Conservation (phyloP, 1,140 invertebrate genomes). For the Pseudobourletiella spinata region DNA sequence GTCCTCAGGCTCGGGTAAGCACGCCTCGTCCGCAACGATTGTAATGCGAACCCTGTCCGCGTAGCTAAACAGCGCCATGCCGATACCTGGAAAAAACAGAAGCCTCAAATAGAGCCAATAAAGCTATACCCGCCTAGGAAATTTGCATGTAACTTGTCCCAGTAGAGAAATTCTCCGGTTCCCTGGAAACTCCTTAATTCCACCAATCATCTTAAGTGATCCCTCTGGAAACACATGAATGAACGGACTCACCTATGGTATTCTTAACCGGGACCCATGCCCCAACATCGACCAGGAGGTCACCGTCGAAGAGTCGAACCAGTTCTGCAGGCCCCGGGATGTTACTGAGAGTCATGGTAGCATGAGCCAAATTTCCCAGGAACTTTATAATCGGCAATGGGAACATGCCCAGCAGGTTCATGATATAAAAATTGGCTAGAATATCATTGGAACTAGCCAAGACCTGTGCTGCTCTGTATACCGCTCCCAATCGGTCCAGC, state of each 20-base stretch:
- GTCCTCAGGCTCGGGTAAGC: constrained; percentile 11
- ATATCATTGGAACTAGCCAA: constrained; percentile 20
- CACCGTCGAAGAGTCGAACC: constrained; percentile 24
- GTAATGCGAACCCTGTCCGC: constrained; percentile 16
- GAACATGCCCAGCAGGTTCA: constrained; percentile 23
- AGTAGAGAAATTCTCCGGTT: too few relatives aligned
- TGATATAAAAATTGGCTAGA: constrained; percentile 23
- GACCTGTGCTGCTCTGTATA: constrained; percentile 2
- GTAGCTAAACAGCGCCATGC: constrained; percentile 25
- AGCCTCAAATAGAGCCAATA: too few relatives aligned
- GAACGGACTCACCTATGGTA: constrained; percentile 20
- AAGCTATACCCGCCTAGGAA: too few relatives aligned
- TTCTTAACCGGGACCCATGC: constrained; percentile 31
- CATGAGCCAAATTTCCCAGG: constrained; percentile 19
- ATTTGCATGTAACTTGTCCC: too few relatives aligned
- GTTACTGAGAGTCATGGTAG: constrained; percentile 24
- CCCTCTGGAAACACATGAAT: too few relatives aligned
- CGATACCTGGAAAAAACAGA: constrained; percentile 18
- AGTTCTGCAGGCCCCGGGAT: constrained; percentile 31
- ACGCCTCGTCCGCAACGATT: constrained; percentile 19
- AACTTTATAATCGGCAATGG: constrained; percentile 17
- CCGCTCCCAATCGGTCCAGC: constrained; percentile 18
- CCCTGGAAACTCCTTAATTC: too few relatives aligned
- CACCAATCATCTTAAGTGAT: too few relatives aligned
- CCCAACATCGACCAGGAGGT: constrained; percentile 26